phyloP scores from a whole-genome alignment of 2,797 vertebrate species.

The Vultur gryphus region DNA sequence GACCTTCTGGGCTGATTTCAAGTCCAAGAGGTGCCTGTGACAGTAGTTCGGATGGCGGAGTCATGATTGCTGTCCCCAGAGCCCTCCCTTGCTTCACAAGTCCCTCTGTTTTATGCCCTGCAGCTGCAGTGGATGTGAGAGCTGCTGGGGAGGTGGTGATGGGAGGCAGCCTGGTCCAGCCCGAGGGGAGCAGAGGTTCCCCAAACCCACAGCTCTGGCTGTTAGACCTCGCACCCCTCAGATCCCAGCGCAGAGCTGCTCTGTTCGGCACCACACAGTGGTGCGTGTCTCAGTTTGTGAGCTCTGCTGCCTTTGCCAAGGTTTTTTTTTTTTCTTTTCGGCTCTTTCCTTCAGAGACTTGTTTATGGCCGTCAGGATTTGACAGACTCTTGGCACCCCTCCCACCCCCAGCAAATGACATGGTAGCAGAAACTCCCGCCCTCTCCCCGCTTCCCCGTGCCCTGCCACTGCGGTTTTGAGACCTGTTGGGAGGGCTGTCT shows the following conservation, averaged over 20 bases:
- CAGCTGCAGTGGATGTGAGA: accelerated
- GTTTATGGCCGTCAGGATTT: background rate
- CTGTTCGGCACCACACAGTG: accelerated
- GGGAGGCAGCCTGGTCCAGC: background rate
- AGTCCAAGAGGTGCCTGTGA: background rate
- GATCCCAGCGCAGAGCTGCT: background rate
- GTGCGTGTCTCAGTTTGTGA: background rate
- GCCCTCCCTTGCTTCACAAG: background rate
- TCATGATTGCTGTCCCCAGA: background rate
- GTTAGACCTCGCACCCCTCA: accelerated
- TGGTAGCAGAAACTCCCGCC: background rate
- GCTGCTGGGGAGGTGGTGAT: background rate
- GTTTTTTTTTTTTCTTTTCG: background rate
- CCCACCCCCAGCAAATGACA: background rate
- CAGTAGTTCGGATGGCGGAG: background rate
- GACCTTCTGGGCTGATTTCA: background rate
- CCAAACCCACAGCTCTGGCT: background rate
- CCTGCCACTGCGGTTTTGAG: background rate
- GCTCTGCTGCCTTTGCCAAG: background rate
- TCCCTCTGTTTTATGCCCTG: background rate
- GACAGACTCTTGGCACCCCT: background rate
- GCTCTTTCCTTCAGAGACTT: background rate
- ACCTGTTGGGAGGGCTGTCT: background rate
- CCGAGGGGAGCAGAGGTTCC: background rate
- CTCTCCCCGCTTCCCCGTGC: background rate